Evolutionary conservation across 2,888 invertebrate species (phyloP).

Genomic region (Cryptus armator): DNA sequence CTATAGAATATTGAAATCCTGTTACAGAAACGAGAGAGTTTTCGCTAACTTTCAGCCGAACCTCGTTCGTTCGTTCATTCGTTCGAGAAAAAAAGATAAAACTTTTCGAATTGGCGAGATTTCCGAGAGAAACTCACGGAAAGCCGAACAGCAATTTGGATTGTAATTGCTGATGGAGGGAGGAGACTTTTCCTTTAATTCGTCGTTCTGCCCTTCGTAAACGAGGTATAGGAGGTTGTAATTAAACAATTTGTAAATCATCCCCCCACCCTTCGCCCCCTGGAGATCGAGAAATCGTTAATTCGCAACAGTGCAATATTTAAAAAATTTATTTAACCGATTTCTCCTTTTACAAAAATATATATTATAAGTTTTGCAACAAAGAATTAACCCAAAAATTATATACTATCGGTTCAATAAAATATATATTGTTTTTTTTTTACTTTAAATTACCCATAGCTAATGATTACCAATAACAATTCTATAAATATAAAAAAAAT

Average conservation of each 20-base stretch:
- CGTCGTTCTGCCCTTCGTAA: background rate
- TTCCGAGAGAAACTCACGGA: slow-evolving; percentile 8
- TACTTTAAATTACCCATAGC: too few relatives aligned
- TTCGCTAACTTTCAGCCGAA: background rate
- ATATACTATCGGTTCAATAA: too few relatives aligned
- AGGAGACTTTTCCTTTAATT: background rate
- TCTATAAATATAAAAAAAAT: background rate
- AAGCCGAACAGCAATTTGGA: slow-evolving; percentile 13
- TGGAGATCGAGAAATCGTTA: too few relatives aligned
- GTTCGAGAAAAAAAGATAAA: background rate
- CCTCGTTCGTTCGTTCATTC: background rate
- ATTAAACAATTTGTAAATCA: too few relatives aligned
- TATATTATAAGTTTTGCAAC: too few relatives aligned
- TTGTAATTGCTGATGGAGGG: slow-evolving; percentile 12
- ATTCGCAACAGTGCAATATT: too few relatives aligned
- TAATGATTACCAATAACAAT: too few relatives aligned
- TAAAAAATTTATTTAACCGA: too few relatives aligned
- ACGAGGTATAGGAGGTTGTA: background rate
- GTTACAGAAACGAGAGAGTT: slow-evolving; percentile 22
- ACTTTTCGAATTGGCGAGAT: slow-evolving; percentile 42
- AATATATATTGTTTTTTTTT: background rate
- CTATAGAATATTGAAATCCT: slow-evolving; percentile 19
- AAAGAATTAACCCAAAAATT: too few relatives aligned
- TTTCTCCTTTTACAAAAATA: too few relatives aligned
- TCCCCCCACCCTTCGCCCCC: background rate